These are phyloP conservation scores for Lutjanus erythropterus DNA, from an alignment of 2,113 vertebrate genomes.

Conservation along the genomic window DNA sequence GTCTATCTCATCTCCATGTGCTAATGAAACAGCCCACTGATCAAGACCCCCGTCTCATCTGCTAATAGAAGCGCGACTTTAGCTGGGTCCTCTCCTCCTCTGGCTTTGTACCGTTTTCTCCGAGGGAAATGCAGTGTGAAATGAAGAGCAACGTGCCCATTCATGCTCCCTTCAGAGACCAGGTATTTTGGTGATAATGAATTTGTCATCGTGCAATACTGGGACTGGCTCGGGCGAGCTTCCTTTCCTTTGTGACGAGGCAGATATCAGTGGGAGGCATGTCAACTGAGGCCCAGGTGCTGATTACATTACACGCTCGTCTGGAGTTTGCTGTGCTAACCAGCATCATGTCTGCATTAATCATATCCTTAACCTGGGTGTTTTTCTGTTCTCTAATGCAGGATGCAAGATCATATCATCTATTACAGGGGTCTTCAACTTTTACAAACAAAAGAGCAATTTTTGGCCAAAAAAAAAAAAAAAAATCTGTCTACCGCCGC, in stretches of 20 bases:
- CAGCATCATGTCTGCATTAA: neutral
- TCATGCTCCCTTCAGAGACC: slow-evolving; percentile 34
- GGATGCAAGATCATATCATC: no score
- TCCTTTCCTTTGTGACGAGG: slow-evolving; percentile 15
- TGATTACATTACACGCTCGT: slow-evolving; percentile 29
- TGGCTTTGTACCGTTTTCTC: slow-evolving; percentile 26
- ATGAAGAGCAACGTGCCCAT: slow-evolving; percentile 46
- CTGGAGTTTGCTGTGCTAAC: neutral
- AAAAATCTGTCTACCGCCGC: no score
- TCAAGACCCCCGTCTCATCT: slow-evolving; percentile 33
- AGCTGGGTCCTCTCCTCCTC: slow-evolving; percentile 10
- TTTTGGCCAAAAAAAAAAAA: no score
- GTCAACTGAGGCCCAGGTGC: slow-evolving; percentile 12
- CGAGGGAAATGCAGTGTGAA: slow-evolving; percentile 37
- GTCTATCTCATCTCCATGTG: slow-evolving; percentile 69
- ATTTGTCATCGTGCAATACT: slow-evolving; percentile 22
- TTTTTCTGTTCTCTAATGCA: neutral
- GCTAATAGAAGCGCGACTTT: slow-evolving; percentile 31
- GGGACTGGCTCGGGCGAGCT: neutral
- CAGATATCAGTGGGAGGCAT: slow-evolving; percentile 7
- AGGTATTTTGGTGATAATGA: slow-evolving; percentile 27
- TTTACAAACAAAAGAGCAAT: no score
- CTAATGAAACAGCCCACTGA: slow-evolving; percentile 71
- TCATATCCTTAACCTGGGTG: neutral
- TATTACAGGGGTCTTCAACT: no score